Evolutionary conservation across 2,113 vertebrate genomes (phyloP).

Genomic region (Myxocyprinus asiaticus): DNA sequence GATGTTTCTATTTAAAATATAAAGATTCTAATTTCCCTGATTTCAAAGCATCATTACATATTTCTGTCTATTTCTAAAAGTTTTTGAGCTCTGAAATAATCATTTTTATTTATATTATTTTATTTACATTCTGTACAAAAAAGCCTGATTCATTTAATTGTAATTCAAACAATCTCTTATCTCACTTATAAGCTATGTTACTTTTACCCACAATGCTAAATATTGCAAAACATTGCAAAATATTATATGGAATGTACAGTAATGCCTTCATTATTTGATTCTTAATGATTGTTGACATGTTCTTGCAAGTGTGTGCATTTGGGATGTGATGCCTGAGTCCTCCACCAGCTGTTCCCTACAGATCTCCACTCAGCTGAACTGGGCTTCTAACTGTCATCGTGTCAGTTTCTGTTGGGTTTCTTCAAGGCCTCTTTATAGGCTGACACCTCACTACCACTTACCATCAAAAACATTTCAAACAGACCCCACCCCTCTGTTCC

Average conservation of each 20-base stretch:
- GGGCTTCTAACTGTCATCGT: background rate
- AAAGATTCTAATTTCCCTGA: too few relatives aligned
- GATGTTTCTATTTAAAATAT: too few relatives aligned
- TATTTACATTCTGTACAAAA: too few relatives aligned
- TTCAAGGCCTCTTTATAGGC: conserved; percentile 9
- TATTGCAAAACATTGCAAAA: too few relatives aligned
- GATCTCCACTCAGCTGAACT: conserved; percentile 10
- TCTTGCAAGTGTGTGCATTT: background rate
- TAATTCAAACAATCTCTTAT: too few relatives aligned
- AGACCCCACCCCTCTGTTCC: conserved; percentile 11
- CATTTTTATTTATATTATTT: too few relatives aligned
- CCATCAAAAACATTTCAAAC: conserved; percentile 23
- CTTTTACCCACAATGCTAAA: too few relatives aligned
- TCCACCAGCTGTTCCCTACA: conserved; percentile 36
- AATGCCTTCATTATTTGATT: background rate
- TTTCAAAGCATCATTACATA: too few relatives aligned
- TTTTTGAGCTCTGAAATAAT: too few relatives aligned
- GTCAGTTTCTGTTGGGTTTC: conserved; percentile 2
- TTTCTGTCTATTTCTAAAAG: too few relatives aligned
- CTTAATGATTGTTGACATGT: conserved; percentile 19
- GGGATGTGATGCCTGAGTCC: background rate
- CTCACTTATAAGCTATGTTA: too few relatives aligned
- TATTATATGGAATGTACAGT: background rate
- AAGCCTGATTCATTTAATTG: too few relatives aligned
- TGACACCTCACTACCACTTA: conserved; percentile 26